Evolutionary conservation across 1,140 invertebrate species (phyloP), one percentile per base, ranked within the genome.

Genomic region (Trachelipus rathkii): DNA sequence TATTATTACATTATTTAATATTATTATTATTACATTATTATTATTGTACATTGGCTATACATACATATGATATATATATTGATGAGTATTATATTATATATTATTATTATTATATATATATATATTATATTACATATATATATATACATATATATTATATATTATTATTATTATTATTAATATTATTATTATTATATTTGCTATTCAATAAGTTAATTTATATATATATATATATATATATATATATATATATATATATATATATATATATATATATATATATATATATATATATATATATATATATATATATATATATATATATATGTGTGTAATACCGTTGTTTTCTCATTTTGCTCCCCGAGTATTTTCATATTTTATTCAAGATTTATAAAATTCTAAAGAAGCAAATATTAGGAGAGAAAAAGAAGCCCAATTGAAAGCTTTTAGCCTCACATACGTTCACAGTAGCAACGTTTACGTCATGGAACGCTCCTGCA

Each of bases 161-260:
- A 45, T 19, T 73, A 21, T 44, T 45, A 23, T 6, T 19, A 10
- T 73, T 21, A 33, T 10, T 53, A n/a, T 53, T 11, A 44, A n/a
- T 50, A 15, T n/a, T 21, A 45, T 53, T n/a, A 44, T 44, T 19
- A 72, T 23, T 72, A n/a, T n/a, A n/a, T n/a, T n/a, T n/a, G n/a
- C n/a, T 72, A 72, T 13, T 72, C 8, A 70, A n/a, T n/a, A n/a
- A n/a, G n/a, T n/a, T n/a, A n/a, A n/a, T n/a, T n/a, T 71, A 23
- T 71, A 43, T 24, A 71, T 24, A 71, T 71, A 71, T 71, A 71
- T 71, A 71, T 71, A 71, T 71, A 24, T 70, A 70, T 70, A 70
- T 70, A 70, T 70, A 70, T 70, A 70, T 70, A 71, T 71, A 71
- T 71, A 71, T 71, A 71, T 71, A 71, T 71, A 71, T 71, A 71